Conservation (phyloP, 2,797 vertebrate genomes). For the Percopsis omiscomaycus region DNA sequence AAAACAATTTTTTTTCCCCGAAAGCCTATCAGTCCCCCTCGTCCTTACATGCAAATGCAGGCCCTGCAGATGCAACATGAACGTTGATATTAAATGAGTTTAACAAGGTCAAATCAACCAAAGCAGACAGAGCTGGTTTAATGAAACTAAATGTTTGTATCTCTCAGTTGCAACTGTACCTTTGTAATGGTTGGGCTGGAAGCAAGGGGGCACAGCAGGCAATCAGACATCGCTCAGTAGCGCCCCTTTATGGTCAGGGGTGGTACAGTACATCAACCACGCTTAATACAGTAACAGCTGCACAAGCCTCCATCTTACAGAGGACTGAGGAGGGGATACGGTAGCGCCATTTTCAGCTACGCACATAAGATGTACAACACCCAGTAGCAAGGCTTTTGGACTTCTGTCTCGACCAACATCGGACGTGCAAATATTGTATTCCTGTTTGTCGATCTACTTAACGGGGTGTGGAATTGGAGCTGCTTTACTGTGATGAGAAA, state of each 20-base stretch:
- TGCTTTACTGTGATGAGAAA: conserved; percentile 2
- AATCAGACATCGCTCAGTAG: conserved; percentile 62
- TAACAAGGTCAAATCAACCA: conserved; percentile 52
- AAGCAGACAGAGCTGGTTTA: conserved; percentile 38
- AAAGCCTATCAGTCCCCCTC: conserved; percentile 39
- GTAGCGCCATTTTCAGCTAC: conserved; percentile 68
- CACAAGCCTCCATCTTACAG: conserved; percentile 72
- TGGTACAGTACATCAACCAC: conserved; percentile 42
- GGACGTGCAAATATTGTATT: conserved; percentile 12
- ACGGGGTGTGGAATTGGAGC: conserved; percentile 7
- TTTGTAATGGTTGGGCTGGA: conserved; percentile 23
- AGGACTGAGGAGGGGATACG: conserved; percentile 53
- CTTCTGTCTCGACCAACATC: conserved; percentile 4
- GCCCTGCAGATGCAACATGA: conserved; percentile 49
- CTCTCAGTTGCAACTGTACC: conserved; percentile 22
- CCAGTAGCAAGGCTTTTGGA: conserved; percentile 14
- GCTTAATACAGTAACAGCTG: conserved; percentile 73
- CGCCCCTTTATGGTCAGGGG: conserved; percentile 70
- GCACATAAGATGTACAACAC: conserved; percentile 17
- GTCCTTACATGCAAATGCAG: conserved; percentile 27
- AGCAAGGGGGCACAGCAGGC: conserved; percentile 32
- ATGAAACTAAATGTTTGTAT: conserved; percentile 31
- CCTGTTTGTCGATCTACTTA: conserved; percentile 8
- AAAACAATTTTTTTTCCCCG: conserved; percentile 13
- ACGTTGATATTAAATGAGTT: conserved; percentile 52